phyloP scores from a whole-genome alignment of 2,888 invertebrate species.

The Caenorhabditis imperialis region DNA sequence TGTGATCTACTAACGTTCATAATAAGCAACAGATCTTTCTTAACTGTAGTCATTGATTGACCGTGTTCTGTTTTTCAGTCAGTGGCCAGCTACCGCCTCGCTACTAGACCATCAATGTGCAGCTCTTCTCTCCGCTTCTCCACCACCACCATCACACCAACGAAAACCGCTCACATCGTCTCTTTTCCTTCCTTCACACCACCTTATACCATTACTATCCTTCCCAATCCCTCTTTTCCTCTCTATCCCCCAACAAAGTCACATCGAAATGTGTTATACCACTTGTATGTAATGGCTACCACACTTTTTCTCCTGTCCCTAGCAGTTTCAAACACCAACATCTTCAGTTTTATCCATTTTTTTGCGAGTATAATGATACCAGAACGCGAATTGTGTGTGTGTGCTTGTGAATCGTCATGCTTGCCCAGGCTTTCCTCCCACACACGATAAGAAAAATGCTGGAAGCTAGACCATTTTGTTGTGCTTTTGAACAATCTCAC shows the following conservation, averaged over 20 bases:
- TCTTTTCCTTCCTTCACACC: constrained; percentile 10
- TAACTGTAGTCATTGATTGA: constrained; percentile 48
- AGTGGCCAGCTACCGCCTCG: constrained; percentile 74
- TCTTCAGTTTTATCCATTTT: constrained; percentile 20
- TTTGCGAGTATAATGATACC: background rate
- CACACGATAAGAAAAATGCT: too few relatives aligned
- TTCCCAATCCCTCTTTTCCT: constrained; percentile 11
- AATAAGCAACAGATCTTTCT: constrained; percentile 13
- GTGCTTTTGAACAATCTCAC: background rate
- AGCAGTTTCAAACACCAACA: constrained; percentile 4
- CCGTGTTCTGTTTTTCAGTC: constrained; percentile 66
- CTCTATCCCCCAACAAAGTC: constrained; percentile 9
- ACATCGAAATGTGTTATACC: constrained; percentile 46
- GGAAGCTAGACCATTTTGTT: too few relatives aligned
- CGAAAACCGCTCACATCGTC: constrained; percentile 31
- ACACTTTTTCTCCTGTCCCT: constrained; percentile 2
- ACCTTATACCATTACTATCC: constrained; percentile 8
- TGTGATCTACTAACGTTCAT: background rate
- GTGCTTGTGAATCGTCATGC: constrained; percentile 30
- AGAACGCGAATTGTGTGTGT: constrained; percentile 17
- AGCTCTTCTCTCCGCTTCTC: constrained; percentile 51
- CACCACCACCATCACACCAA: constrained; percentile 32
- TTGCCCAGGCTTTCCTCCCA: constrained; percentile 16
- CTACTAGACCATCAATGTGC: constrained; percentile 61
- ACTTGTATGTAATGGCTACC: constrained; percentile 10